Base-by-base conservation (phyloP, 2,888 invertebrate species). In the Tubiluchus corallicola region DNA sequence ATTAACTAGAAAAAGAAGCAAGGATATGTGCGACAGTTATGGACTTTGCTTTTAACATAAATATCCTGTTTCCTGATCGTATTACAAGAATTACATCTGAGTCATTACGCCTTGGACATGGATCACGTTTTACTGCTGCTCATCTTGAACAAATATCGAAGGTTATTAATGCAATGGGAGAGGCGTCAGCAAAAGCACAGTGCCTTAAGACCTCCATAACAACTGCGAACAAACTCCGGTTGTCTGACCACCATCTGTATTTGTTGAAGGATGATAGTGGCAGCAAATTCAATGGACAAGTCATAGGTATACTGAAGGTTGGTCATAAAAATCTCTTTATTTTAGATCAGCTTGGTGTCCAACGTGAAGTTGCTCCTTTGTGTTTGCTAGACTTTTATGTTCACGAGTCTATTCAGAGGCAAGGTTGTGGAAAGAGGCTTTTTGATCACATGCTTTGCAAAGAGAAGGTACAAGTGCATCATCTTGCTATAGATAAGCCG, bases 371-470 rank as follows among this genome's bases (percentile, higher is more conserved):
- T 46, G 74, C 79, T 51, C 80, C 88, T 0, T 70, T 83, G 13
- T 92, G 90, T 63, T 74, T 94, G 45, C 72, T 96, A 41, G 94
- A 96, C 65, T 94, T 96, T 68, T 96, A 81, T 65, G 75, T 96
- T 18, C 68, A 82, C 57, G 79, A 79, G 60, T 74, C 79, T 2
- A 72, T 75, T 40, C 92, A 92, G 66, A 75, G 92, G 45, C 73
- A 73, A 60, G 94, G 94, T 2, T 72, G 77, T 59, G 94, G 94
- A 2, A 79, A 76, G 56, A 65, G 70, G 47, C 69, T 96, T 13
- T 92, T 84, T 65, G 82, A 92, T 52, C 71, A 75, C 56, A 88
- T 94, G 88, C 66, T 87, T 48, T 64, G 79, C 75, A 77, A 77
- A 51, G 75, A 78, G 64, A 69, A 74, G 43, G 68, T 76, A 39